Base-by-base conservation (phyloP, 2,888 invertebrate genomes). In the Ptychoptera contaminata region DNA sequence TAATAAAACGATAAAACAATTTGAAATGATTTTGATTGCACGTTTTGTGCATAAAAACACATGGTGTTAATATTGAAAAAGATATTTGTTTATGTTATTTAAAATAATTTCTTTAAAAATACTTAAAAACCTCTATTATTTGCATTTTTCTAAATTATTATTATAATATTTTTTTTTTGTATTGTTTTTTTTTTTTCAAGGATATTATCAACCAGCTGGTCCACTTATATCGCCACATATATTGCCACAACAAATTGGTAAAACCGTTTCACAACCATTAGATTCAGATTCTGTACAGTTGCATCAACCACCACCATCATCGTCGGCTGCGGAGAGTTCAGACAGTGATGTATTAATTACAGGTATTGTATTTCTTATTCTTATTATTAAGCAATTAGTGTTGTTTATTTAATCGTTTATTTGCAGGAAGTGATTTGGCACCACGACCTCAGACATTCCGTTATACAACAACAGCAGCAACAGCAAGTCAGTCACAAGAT, bases 171-270 rank as follows among this genome's bases (percentile, higher is more conserved):
- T n/a, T n/a, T n/a, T n/a, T n/a, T n/a, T 36, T 40, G 45, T 32
- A 43, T 46, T 44, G 45, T 30, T 48, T 44, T 42, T 39, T 57
- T 53, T 49, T 66, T 72, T 55, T 61, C 1, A 74, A 87, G 87
- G 87, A 63, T 87, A 86, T 64, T 90, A 88, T 70, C 90, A 90
- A 70, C 90, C 90, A 55, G 88, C 90, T 55, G 90, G 90, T 51
- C 90, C 91, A 54, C 73, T 90, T 64, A 88, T 90, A 60, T 79
- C 77, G 53, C 77, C 80, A 55, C 71, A 72, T 52, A 72, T 74
- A 49, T 56, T 61, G 52, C 70, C 72, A 48, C 63, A 71, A 12
- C 42, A 42, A 35, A 16, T 16, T 9, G 42, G 42, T 5, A 42
- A 42, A 34, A n/a, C 69, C 67, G 52, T 52, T 67, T 48, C 71